Percentiles rank a stretch among this genome's conserved stretches.
These are phyloP conservation scores for Agonopterix heracliana DNA, from an alignment of 2,888 invertebrate species.

Conservation along the genomic window DNA sequence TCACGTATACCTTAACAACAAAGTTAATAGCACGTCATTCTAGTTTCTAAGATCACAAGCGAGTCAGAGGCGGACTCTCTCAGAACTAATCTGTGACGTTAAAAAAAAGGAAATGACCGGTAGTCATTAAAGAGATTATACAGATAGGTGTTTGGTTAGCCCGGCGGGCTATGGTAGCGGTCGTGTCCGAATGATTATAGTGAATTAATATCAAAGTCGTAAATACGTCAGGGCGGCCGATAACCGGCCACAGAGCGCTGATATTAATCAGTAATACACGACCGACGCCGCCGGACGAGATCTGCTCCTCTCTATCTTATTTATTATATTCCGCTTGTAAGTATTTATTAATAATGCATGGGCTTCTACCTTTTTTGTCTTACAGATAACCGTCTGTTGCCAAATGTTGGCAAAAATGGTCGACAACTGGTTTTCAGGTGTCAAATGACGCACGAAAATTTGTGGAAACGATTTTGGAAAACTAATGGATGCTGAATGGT, in stretches of 20 bases:
- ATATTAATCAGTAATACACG: constrained; percentile 16
- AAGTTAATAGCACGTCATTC: too few relatives aligned
- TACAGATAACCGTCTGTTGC: too few relatives aligned
- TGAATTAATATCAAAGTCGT: constrained; percentile 21
- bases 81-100: background rate
- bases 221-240: constrained; percentile 16
- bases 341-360: background rate
- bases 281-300: constrained; percentile 4
- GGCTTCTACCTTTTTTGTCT: too few relatives aligned
- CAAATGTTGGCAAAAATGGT: too few relatives aligned
- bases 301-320: constrained; percentile 4
- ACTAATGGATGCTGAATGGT: too few relatives aligned
- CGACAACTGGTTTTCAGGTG: too few relatives aligned
- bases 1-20: too few relatives aligned
- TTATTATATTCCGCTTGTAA: constrained; percentile 4
- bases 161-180: constrained; percentile 33
- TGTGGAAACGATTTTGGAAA: too few relatives aligned
- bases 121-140: constrained; percentile 51
- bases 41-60: too few relatives aligned
- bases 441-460: too few relatives aligned
- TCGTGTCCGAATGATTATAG: constrained; percentile 45
- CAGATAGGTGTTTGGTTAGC: constrained; percentile 42
- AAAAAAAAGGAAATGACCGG: constrained; percentile 36
- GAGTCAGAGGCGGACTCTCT: background rate
- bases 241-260: constrained; percentile 12